Conservation (phyloP, 2,888 invertebrate species). For the Tetanocera ferruginea region DNA sequence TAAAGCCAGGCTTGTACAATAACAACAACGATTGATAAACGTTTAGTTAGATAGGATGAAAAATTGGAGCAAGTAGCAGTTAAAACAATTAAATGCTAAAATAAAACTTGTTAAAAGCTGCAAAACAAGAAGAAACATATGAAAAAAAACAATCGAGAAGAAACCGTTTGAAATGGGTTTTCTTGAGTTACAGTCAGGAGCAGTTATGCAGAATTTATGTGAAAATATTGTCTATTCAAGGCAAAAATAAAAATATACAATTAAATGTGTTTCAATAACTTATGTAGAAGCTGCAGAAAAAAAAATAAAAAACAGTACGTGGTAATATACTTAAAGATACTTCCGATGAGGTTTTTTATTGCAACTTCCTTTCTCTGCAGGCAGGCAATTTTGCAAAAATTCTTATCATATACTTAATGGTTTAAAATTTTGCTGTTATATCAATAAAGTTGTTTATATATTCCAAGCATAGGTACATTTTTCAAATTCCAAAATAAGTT, state of each 20-base stretch:
- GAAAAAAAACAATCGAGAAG: background rate
- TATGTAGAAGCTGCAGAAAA: background rate
- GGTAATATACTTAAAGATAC: background rate
- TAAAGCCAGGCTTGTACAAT: conserved; percentile 2
- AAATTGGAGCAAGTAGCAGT: conserved; percentile 29
- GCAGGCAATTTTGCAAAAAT: background rate
- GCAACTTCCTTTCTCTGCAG: background rate
- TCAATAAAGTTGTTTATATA: too few relatives aligned
- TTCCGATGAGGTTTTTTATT: background rate
- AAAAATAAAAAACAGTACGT: background rate
- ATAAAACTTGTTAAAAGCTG: background rate
- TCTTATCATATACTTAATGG: background rate
- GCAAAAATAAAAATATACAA: too few relatives aligned
- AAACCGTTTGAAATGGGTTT: background rate
- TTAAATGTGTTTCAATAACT: too few relatives aligned
- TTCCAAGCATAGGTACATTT: too few relatives aligned
- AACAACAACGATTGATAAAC: conserved; percentile 8
- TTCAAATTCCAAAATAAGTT: too few relatives aligned
- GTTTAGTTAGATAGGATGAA: background rate
- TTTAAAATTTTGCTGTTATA: too few relatives aligned
- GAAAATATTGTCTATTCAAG: too few relatives aligned
- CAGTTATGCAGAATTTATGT: too few relatives aligned
- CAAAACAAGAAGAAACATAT: background rate
- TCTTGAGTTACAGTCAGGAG: too few relatives aligned
- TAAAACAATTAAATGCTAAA: conserved; percentile 14